A percentile compares a stretch with the other conserved stretches of the same genome.
Conservation (phyloP, 2,888 invertebrate species). For the Philereme vetulata region DNA sequence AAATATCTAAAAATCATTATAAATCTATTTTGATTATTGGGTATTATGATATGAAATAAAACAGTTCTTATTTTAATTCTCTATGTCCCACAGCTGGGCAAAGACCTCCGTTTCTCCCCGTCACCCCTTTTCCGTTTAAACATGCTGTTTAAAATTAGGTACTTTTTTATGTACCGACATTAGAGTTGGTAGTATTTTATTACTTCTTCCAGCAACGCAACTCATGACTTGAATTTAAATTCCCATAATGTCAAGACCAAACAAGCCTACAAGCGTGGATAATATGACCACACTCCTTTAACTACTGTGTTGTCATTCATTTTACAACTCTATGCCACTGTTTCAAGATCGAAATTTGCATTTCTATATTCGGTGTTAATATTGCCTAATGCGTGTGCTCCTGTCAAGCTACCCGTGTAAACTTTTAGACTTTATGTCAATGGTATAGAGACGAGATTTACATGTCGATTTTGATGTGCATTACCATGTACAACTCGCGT, state of each 20-base stretch:
- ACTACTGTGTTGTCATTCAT: conserved; percentile 6
- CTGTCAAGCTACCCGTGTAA: conserved; percentile 29
- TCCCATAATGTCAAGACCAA: conserved; percentile 32
- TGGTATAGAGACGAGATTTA: conserved; percentile 22
- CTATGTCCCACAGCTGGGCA: no score
- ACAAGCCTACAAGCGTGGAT: conserved; percentile 38
- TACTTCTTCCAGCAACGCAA: conserved; percentile 1
- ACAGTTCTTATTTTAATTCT: no score
- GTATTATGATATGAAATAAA: no score
- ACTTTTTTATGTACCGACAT: no score
- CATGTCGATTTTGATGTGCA: conserved; percentile 48
- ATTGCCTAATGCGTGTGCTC: conserved; percentile 67
- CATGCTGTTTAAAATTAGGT: no score
- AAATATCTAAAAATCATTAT: no score
- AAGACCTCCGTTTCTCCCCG: no score
- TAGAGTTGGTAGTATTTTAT: neutral
- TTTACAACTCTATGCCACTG: conserved; percentile 16
- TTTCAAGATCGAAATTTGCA: conserved; percentile 19
- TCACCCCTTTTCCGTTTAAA: no score
- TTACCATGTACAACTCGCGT: conserved; percentile 64
- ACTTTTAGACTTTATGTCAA: conserved; percentile 18
- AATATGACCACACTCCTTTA: conserved; percentile 16
- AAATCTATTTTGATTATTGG: no score
- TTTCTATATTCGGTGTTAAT: conserved; percentile 44
- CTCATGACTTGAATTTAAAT: conserved; percentile 38